phyloP scores from a whole-genome alignment of 2,797 vertebrate genomes.

The Rhinatrema bivittatum region DNA sequence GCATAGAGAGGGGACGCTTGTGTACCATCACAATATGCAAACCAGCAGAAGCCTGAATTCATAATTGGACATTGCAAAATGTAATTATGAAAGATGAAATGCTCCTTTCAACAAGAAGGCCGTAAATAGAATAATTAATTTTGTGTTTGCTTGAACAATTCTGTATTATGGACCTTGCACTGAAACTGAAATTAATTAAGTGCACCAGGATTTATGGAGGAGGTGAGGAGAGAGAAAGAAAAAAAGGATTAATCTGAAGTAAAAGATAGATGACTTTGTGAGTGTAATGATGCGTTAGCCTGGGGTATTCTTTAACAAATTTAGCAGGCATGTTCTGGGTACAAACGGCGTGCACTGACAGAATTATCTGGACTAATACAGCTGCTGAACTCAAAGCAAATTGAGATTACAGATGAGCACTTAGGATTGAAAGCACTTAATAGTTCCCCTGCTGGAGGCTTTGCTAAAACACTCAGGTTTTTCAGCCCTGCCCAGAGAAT shows the following conservation, averaged over 20 bases:
- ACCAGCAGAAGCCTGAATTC: slow-evolving; percentile 68
- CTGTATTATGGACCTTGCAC: slow-evolving; percentile 92
- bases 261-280: slow-evolving; percentile 96
- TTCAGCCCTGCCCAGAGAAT: no score
- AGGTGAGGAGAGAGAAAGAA: slow-evolving; percentile 71
- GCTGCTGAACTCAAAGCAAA: slow-evolving; percentile 52
- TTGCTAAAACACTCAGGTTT: no score
- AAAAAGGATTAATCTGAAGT: slow-evolving; percentile 95
- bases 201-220: slow-evolving; percentile 99
- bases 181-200: slow-evolving; percentile 99
- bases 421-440: slow-evolving; percentile 31
- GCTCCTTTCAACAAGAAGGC: slow-evolving; percentile 97
- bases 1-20: slow-evolving; percentile 43
- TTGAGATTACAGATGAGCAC: slow-evolving; percentile 40
- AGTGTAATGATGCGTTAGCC: slow-evolving; percentile 93
- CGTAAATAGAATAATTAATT: slow-evolving; percentile 99
- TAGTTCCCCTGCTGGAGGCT: slow-evolving; percentile 2
- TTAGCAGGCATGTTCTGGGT: slow-evolving; percentile 69
- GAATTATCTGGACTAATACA: slow-evolving; percentile 68
- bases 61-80: slow-evolving; percentile 96
- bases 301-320: slow-evolving; percentile 87
- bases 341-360: slow-evolving; percentile 57
- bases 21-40: slow-evolving; percentile 56
- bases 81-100: slow-evolving; percentile 99
- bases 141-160: slow-evolving; percentile 99